Evolutionary conservation across 2,888 invertebrate genomes (phyloP), one percentile per base, ranked within the genome.

Genomic region (Embidobia sp.): DNA sequence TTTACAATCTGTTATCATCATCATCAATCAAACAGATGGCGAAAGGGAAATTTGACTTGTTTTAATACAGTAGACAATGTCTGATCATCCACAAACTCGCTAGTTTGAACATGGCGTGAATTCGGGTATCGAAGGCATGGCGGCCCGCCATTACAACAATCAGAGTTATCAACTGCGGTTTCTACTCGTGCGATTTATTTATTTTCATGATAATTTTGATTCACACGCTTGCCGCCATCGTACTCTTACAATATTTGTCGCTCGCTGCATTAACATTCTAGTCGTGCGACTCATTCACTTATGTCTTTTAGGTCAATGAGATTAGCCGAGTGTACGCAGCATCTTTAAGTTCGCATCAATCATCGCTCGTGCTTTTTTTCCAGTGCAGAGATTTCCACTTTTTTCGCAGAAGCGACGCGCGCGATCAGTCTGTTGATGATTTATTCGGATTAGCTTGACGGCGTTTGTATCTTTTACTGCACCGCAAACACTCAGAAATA

Each of bases 291-390:
- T 73, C 59, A 66, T 66, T 73, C 73, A 73, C 44, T 73, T 66
- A 33, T 29, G 37, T 51, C 40, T 66, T 73, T 59, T 66, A 51
- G 73, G 73, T 73, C 73, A 73, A 73, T 66, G 73, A 73, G 59
- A 73, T 73, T 73, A 42, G 48, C 33, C 57, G 49, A 53, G 46
- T 61, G 27, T 37, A 48, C 72, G 57, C 57, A 49, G 42, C 64
- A 66, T 73, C 51, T 59, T 72, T 64, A 46, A 57, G 49, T 48
- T 55, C 42, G n/a, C 61, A 48, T 53, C 53, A 26, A 55, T 72
- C 53, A 63, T 59, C 40, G 48, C n/a, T 42, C 26, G 22, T 7
- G 3, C 18, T 29, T 64, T 35, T 46, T 67, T 44, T 22, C 7
- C 8, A 44, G 10, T 18, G 8, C 7, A 3, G 1, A 15, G 18